Base-by-base conservation (phyloP, 2,888 invertebrate genomes). In the Hecatera dysodea region DNA sequence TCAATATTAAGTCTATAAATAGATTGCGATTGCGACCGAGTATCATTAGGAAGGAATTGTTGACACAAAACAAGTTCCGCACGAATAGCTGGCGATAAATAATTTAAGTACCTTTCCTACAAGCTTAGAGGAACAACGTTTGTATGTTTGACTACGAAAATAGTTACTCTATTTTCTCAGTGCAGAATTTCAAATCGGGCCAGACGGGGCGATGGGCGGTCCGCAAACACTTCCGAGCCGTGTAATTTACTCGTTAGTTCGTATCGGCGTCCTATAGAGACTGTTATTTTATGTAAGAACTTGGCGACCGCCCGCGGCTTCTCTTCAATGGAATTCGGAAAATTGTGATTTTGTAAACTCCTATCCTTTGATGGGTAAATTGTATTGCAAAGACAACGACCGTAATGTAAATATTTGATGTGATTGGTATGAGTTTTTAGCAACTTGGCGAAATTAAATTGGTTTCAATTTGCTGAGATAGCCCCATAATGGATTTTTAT, bases 201-300 rank as follows among this genome's bases (percentile, higher is more conserved):
- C 87, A 89, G 85, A 87, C 84, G 86, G 75, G 81, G 86, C 89
- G 84, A 87, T 89, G 90, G 91, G 92, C 91, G 91, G 90, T 90
- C 88, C 85, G 89, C 91, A 92, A 93, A 93, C 92, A 93, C 92
- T 93, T 89, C 88, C 88, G 85, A 90, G 88, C 88, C 87, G 82
- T 92, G 92, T 92, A 92, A 93, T 93, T 93, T 93, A 91, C 92
- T 93, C 89, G 91, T 91, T 92, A 92, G 90, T 89, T 90, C 88
- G 88, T 89, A 92, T 89, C 89, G 88, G 84, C 83, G 84, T 86
- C 84, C 86, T 87, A 89, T 90, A 87, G 84, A 87, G 80, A 86
- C 87, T 87, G 90, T 88, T 90, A 91, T 89, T 90, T 88, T 86
- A 88, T 87, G 83, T 87, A 87, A 84, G 87, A 88, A 89, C 90